A percentile compares a stretch with the other conserved stretches of the same genome.
Conservation (phyloP, 2,797 vertebrate genomes). For the Apogon talboti region DNA sequence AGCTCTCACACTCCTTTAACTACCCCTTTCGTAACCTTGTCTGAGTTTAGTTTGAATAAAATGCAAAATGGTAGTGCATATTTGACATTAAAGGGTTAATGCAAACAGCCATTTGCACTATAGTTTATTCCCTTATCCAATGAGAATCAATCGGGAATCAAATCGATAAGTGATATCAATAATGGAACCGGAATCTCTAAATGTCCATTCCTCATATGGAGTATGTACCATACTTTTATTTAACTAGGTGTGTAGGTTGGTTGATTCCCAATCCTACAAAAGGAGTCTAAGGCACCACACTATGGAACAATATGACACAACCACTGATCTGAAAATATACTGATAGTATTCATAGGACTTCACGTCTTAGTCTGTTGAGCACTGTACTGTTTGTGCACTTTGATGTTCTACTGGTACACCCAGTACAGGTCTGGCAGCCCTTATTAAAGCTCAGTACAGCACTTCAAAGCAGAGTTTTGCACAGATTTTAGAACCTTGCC, state of each 20-base stretch:
- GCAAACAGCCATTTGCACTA: too few relatives aligned
- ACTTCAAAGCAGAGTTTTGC: slow-evolving; percentile 17
- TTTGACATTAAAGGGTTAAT: too few relatives aligned
- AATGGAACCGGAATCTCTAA: too few relatives aligned
- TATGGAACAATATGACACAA: neutral
- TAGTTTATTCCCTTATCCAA: too few relatives aligned
- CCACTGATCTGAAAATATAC: slow-evolving; percentile 1
- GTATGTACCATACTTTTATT: neutral
- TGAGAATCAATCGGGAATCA: too few relatives aligned
- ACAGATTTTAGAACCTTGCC: slow-evolving; percentile 9
- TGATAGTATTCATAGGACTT: slow-evolving; percentile 11
- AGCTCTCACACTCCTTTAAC: too few relatives aligned
- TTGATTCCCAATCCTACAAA: neutral
- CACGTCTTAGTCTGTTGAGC: slow-evolving; percentile 1
- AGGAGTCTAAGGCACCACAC: neutral
- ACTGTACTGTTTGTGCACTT: slow-evolving; percentile 16
- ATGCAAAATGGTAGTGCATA: too few relatives aligned
- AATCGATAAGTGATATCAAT: too few relatives aligned
- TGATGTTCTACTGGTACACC: slow-evolving; percentile 6
- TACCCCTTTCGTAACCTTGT: too few relatives aligned
- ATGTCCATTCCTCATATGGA: too few relatives aligned
- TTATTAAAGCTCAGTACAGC: slow-evolving; percentile 19
- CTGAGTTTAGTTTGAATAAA: too few relatives aligned
- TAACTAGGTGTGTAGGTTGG: slow-evolving; percentile 2
- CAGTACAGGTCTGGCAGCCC: neutral